Percentiles rank a stretch among this genome's conserved stretches.
Conservation (phyloP, 2,113 vertebrate genomes). For the Lampris megalopsis region DNA sequence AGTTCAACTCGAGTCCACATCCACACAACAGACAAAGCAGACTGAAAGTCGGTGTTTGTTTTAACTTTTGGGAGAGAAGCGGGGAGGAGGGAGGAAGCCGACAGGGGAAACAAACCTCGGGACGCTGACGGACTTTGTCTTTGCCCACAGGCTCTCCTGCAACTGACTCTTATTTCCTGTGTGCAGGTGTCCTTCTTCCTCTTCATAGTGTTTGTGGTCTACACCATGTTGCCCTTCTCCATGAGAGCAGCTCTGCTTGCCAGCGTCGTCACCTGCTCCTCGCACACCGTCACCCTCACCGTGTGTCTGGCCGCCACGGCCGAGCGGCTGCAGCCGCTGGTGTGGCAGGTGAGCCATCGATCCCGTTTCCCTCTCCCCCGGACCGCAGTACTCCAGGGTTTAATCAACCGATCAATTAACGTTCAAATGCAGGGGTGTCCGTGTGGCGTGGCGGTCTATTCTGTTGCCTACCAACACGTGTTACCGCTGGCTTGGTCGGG, state of each 20-base stretch:
- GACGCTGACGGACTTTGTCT: no score
- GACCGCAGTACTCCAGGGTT: no score
- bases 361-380: no score
- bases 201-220: constrained; percentile 98
- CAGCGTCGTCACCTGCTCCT: constrained; percentile 91
- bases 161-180: background rate
- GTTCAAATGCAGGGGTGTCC: no score
- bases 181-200: constrained; percentile 96
- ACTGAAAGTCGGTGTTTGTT: background rate
- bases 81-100: background rate
- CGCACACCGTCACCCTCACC: constrained; percentile 94
- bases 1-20: no score
- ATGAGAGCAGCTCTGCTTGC: constrained; percentile 94
- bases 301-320: constrained; percentile 85
- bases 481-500: no score
- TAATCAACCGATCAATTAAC: no score
- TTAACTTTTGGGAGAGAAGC: constrained; percentile 12
- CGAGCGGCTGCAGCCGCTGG: constrained; percentile 85
- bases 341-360: constrained; percentile 89
- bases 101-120: background rate
- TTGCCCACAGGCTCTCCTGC: background rate
- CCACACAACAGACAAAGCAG: background rate
- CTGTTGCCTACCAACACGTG: no score
- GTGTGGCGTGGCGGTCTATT: no score
- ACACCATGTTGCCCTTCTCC: constrained; percentile 99